phyloP scores from a whole-genome alignment of 2,797 vertebrate species.

The Rhincodon typus region DNA sequence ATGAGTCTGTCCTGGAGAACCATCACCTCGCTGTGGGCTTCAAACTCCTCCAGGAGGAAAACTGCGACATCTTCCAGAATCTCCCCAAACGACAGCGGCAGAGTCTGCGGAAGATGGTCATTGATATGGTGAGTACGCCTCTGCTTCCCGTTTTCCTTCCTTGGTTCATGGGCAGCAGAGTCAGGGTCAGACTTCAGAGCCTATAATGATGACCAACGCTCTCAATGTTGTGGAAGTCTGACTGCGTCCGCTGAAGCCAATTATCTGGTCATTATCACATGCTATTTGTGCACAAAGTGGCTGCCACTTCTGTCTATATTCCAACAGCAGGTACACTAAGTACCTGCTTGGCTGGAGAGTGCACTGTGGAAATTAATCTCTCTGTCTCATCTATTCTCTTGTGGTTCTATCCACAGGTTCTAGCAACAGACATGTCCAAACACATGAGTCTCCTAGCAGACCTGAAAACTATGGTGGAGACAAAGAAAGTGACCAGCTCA shows the following conservation, averaged over 20 bases:
- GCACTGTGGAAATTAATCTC: not conserved
- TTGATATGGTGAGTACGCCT: conserved; percentile 72
- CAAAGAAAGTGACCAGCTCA: conserved; percentile 91
- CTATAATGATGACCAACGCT: no score
- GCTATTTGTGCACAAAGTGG: not conserved
- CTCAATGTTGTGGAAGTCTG: not conserved
- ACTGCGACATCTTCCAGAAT: conserved; percentile 93
- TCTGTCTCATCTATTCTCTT: not conserved
- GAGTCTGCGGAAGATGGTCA: conserved; percentile 85
- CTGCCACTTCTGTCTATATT: not conserved
- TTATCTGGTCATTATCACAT: not conserved
- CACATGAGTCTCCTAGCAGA: conserved; percentile 91
- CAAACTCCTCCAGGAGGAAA: conserved; percentile 86
- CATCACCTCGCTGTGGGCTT: conserved; percentile 92
- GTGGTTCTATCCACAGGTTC: conserved; percentile 58
- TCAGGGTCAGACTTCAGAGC: not conserved
- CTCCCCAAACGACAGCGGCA: conserved; percentile 82
- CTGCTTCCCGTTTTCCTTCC: not conserved
- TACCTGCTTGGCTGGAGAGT: no score
- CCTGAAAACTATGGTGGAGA: conserved; percentile 94
- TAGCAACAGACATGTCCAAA: conserved; percentile 95
- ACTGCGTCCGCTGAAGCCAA: no score
- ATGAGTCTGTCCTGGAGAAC: conserved; percentile 90
- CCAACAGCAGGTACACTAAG: not conserved
- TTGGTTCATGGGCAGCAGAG: not conserved